These are phyloP conservation scores for Xestia rhomboidea DNA, from an alignment of 2,888 invertebrate genomes.

Conservation along the genomic window DNA sequence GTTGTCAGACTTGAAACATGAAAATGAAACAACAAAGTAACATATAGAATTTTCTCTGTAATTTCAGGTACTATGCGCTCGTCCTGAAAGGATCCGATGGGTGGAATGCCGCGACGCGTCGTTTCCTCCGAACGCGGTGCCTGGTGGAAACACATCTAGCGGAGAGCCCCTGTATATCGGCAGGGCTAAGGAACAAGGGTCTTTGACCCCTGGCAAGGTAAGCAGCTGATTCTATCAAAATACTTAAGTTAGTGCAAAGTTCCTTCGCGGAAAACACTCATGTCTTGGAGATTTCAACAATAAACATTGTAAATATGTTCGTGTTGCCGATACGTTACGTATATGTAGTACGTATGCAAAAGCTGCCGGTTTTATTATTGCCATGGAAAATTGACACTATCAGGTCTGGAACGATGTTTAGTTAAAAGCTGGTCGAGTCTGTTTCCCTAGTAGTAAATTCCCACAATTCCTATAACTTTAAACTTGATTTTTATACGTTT, in stretches of 20 bases:
- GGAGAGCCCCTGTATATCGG: conserved; percentile 90
- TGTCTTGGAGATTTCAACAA: background rate
- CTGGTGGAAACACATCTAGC: conserved; percentile 85
- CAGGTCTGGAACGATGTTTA: background rate
- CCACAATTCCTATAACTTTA: background rate
- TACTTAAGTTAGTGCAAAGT: background rate
- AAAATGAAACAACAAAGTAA: background rate
- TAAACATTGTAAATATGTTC: background rate
- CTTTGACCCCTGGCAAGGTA: conserved; percentile 91
- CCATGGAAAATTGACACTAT: background rate
- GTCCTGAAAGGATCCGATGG: conserved; percentile 86
- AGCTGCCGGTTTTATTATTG: background rate
- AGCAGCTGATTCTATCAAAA: conserved; percentile 3
- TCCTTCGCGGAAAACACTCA: background rate
- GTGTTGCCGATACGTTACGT: background rate
- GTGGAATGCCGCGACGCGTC: conserved; percentile 81
- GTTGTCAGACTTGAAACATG: background rate
- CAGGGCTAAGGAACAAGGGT: conserved; percentile 89
- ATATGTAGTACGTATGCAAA: background rate
- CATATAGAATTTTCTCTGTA: background rate
- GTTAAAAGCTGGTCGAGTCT: background rate
- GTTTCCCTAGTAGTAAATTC: no score
- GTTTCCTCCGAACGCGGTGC: conserved; percentile 88
- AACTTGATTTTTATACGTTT: no score
- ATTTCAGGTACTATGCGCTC: conserved; percentile 83